Percentiles rank a stretch among this genome's conserved stretches.
These are phyloP conservation scores for Cataglyphis altisquamis DNA, from an alignment of 2,888 invertebrate species.

Conservation along the genomic window DNA sequence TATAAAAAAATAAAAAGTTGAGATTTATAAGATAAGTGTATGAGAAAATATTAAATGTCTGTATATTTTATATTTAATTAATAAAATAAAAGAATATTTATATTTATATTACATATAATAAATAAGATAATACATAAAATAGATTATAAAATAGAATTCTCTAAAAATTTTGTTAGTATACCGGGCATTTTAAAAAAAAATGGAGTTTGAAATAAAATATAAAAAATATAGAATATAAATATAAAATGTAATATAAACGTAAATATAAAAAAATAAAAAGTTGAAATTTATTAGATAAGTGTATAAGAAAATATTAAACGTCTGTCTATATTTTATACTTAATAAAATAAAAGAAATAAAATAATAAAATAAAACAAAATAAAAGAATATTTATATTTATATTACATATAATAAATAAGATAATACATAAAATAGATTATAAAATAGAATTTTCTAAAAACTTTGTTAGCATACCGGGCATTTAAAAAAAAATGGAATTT, in stretches of 20 bases:
- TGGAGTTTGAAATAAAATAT: not conserved
- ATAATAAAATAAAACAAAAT: not conserved
- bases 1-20: not conserved
- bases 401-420: not conserved
- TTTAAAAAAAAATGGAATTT: constrained; percentile 2
- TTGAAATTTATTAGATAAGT: too few species aligned
- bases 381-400: not conserved
- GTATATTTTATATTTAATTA: not conserved
- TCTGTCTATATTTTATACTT: too few species aligned
- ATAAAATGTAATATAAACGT: too few species aligned
- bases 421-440: not conserved
- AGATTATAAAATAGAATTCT: not conserved
- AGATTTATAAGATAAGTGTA: not conserved
- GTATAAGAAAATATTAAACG: too few species aligned
- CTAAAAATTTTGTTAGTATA: not conserved
- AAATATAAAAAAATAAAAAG: too few species aligned
- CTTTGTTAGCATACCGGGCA: not conserved
- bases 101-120: not conserved
- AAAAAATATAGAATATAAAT: too few species aligned
- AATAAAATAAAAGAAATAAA: too few species aligned
- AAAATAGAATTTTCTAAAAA: not conserved
- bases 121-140: too few species aligned
- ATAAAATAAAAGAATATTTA: not conserved
- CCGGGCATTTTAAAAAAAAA: not conserved
- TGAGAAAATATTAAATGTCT: not conserved